Conservation (phyloP, 2,888 invertebrate species). For the Tipula unca region DNA sequence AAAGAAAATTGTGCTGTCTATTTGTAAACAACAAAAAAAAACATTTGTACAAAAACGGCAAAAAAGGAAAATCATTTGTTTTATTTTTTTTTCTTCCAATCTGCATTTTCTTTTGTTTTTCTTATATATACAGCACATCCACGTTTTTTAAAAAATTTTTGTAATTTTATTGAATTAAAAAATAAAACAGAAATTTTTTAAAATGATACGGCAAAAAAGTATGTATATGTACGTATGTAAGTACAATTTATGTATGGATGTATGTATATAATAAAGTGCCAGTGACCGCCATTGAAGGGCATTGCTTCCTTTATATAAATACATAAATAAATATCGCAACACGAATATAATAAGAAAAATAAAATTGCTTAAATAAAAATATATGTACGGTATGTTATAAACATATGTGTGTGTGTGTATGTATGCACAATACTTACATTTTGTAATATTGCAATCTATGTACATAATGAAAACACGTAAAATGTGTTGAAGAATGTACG, state of each 20-base stretch:
- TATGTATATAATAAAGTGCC: neutral
- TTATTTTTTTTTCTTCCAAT: neutral
- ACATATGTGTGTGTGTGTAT: too few species aligned
- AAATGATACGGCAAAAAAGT: neutral
- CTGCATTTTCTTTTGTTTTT: neutral
- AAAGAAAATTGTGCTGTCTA: neutral
- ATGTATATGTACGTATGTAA: neutral
- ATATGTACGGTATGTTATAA: too few species aligned
- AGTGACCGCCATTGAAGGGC: constrained; percentile 14
- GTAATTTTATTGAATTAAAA: neutral
- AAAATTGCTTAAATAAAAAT: neutral
- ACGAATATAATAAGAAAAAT: neutral
- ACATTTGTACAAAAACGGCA: neutral
- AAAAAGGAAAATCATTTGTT: neutral
- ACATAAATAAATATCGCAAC: neutral
- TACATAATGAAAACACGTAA: neutral
- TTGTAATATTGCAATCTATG: neutral
- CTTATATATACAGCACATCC: neutral
- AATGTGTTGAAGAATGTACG: neutral
- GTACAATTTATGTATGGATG: too few species aligned
- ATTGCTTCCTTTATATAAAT: constrained; percentile 1
- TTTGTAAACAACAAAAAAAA: neutral
- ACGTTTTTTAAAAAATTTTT: neutral
- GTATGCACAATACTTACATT: neutral
- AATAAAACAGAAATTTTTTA: neutral